These are phyloP conservation scores for Pedionomus torquatus DNA, from an alignment of 2,113 vertebrate species.

Conservation along the genomic window DNA sequence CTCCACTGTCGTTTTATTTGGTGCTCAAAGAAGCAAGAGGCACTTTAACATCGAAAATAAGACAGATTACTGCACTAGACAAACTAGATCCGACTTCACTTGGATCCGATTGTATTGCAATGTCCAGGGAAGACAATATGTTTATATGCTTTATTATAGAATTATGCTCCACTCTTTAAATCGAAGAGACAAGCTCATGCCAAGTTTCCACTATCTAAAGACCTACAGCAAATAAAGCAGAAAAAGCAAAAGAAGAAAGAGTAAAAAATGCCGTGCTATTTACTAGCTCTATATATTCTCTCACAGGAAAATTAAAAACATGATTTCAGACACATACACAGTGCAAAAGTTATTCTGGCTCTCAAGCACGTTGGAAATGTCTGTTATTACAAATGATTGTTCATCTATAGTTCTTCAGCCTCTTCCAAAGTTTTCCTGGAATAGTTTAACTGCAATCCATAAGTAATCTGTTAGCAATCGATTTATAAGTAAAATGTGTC, in stretches of 20 bases:
- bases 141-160: background rate
- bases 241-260: background rate
- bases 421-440: background rate
- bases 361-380: background rate
- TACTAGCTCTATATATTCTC: background rate
- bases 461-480: conserved; percentile 24
- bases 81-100: conserved; percentile 12
- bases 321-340: background rate
- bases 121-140: background rate
- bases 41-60: background rate
- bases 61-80: background rate
- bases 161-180: background rate
- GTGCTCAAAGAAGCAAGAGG: background rate
- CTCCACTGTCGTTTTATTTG: background rate
- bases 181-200: background rate
- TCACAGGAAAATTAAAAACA: background rate
- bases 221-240: background rate
- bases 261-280: background rate
- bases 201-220: conserved; percentile 16
- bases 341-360: background rate
- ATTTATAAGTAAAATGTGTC: background rate
- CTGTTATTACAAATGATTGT: background rate
- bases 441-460: conserved; percentile 4
- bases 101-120: background rate
- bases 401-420: background rate